Evolutionary conservation across 2,888 invertebrate species (phyloP), one percentile per base, ranked within the genome.

Genomic region (Furcula furcula): DNA sequence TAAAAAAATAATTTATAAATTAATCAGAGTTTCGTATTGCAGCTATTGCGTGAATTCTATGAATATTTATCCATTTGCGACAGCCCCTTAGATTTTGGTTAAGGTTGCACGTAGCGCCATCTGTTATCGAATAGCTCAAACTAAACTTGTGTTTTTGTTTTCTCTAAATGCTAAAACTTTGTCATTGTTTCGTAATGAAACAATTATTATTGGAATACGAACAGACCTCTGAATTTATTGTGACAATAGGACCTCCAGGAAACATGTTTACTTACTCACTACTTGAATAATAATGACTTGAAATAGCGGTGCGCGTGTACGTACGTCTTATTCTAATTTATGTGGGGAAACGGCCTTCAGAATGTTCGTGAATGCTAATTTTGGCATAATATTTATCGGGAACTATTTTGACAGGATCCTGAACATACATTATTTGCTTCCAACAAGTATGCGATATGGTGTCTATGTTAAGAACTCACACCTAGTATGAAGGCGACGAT

Each of bases 91-190:
- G n/a, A n/a, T n/a, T n/a, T n/a, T n/a, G n/a, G n/a, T n/a, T n/a
- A n/a, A n/a, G n/a, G n/a, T n/a, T n/a, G n/a, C n/a, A n/a, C 1
- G 21, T 27, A 53, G 34, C 54, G 61, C 61, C 56, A 56, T 53
- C 56, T 49, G 9, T 29, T 23, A 36, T 12, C 29, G 40, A 56
- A 22, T 56, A 53, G 52, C 36, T 10, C n/a, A 16, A 29, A 46
- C 53, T 36, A 52, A 37, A 31, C 11, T 30, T 34, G 4, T 48
- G n/a, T n/a, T n/a, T n/a, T n/a, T n/a, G n/a, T n/a, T n/a, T n/a
- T n/a, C n/a, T 28, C 12, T 14, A 4, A 16, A 31, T 18, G 25
- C 31, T 21, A 30, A 25, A 25, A 29, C n/a, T 34, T 21, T 27
- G 1, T 19, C 31, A 39, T 44, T 36, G 45, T 55, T 55, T 37